A percentile compares a stretch with the other conserved stretches of the same genome.
phyloP scores from a whole-genome alignment of 2,797 vertebrate species.

The Pristis pectinata region DNA sequence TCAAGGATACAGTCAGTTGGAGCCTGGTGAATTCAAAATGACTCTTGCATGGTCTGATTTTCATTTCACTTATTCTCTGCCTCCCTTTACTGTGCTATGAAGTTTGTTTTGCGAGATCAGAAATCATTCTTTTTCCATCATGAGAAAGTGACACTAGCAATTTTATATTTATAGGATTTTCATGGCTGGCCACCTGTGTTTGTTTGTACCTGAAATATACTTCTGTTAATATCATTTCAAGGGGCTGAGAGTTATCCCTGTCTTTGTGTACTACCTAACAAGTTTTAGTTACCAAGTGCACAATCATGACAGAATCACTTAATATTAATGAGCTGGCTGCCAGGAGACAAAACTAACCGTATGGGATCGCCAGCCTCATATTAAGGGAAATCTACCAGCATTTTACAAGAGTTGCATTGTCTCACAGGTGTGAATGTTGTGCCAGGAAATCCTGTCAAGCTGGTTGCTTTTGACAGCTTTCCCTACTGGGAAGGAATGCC shows the following conservation, averaged over 20 bases:
- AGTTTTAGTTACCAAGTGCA: conserved; percentile 2
- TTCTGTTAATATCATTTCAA: background rate
- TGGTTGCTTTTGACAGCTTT: conserved; percentile 18
- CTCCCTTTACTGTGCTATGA: background rate
- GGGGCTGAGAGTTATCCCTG: background rate
- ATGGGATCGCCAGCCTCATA: background rate
- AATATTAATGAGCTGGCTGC: conserved; percentile 21
- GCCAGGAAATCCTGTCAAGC: background rate
- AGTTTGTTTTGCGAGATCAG: background rate
- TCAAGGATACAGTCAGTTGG: background rate
- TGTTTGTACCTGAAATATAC: background rate
- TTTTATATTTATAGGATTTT: background rate
- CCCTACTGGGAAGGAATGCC: background rate
- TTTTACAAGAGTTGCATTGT: background rate
- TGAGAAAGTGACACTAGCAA: background rate
- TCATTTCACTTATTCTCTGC: background rate
- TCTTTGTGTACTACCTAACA: background rate
- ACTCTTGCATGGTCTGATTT: background rate
- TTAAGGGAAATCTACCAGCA: background rate
- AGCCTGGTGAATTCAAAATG: background rate
- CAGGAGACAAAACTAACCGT: background rate
- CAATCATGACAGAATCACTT: conserved; percentile 5
- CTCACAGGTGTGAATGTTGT: background rate
- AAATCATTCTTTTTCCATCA: background rate
- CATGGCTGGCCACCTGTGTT: background rate